These are phyloP conservation scores for Trissolcus basalis DNA, from an alignment of 1,140 invertebrate genomes.

Conservation along the genomic window DNA sequence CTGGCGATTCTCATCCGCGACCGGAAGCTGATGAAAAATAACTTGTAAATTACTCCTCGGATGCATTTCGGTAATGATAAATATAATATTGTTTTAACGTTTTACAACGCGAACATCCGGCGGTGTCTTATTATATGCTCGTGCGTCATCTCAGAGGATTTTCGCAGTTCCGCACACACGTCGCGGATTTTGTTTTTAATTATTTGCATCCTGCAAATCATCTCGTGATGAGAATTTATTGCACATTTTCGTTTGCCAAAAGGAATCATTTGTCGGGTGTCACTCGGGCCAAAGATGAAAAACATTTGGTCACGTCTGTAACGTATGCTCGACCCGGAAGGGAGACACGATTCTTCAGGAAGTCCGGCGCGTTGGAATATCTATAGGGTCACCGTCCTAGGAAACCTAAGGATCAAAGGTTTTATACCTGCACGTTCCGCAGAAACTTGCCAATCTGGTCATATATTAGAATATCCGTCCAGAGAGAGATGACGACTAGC, in stretches of 20 bases:
- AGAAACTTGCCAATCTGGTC: constrained; percentile 51
- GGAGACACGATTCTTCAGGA: constrained; percentile 52
- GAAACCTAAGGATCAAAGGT: constrained; percentile 62
- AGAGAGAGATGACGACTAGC: constrained; percentile 21
- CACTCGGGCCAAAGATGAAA: constrained; percentile 33
- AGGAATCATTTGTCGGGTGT: constrained; percentile 41
- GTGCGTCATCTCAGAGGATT: background rate
- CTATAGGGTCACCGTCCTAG: constrained; percentile 47
- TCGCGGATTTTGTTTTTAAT: background rate
- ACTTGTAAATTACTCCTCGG: too few relatives aligned
- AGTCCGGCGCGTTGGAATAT: constrained; percentile 48
- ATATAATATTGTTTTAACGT: background rate
- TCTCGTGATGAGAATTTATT: background rate
- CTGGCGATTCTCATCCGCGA: too few relatives aligned
- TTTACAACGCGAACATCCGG: background rate
- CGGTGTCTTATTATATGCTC: background rate
- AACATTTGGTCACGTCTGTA: constrained; percentile 37
- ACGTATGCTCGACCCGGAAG: constrained; percentile 31
- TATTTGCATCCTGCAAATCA: background rate
- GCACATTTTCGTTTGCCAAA: constrained; percentile 16
- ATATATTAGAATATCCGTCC: constrained; percentile 27
- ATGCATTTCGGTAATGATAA: background rate
- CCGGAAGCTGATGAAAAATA: too few relatives aligned
- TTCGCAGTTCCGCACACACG: background rate
- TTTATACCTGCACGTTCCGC: constrained; percentile 68